A percentile compares a stretch with the other conserved stretches of the same genome.
Evolutionary conservation across 2,888 invertebrate genomes (phyloP).

Genomic region (Torymus texanus): DNA sequence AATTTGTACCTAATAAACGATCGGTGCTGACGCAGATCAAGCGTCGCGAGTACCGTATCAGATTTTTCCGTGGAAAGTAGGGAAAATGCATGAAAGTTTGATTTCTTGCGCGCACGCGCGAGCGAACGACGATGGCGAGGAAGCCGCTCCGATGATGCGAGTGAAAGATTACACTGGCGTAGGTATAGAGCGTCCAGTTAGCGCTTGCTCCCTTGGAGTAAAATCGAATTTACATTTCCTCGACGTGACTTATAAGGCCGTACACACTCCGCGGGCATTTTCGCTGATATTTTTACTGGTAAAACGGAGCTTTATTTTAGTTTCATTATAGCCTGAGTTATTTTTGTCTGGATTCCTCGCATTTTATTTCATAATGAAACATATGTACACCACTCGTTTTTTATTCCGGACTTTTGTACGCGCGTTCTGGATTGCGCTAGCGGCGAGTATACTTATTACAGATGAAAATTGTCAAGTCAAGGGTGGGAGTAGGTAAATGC

Average conservation of each 20-base stretch:
- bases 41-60: background rate
- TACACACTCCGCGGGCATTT: too few species aligned
- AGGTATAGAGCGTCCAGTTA: too few species aligned
- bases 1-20: background rate
- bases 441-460: constrained; percentile 8
- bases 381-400: background rate
- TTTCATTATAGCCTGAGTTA: too few species aligned
- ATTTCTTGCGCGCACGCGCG: background rate
- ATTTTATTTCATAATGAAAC: background rate
- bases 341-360: too few species aligned
- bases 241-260: too few species aligned
- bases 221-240: too few species aligned
- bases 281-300: too few species aligned
- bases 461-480: constrained; percentile 13
- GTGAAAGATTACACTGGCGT: background rate
- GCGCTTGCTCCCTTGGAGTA: too few species aligned
- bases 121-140: background rate
- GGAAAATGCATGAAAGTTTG: constrained; percentile 21
- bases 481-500: constrained; percentile 9
- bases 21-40: background rate
- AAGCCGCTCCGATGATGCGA: background rate
- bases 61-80: constrained; percentile 30
- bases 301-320: too few species aligned
- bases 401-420: background rate
- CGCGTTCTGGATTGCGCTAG: constrained; percentile 2